phyloP scores from a whole-genome alignment of 1,140 invertebrate genomes.

The Polyergus mexicanus region DNA sequence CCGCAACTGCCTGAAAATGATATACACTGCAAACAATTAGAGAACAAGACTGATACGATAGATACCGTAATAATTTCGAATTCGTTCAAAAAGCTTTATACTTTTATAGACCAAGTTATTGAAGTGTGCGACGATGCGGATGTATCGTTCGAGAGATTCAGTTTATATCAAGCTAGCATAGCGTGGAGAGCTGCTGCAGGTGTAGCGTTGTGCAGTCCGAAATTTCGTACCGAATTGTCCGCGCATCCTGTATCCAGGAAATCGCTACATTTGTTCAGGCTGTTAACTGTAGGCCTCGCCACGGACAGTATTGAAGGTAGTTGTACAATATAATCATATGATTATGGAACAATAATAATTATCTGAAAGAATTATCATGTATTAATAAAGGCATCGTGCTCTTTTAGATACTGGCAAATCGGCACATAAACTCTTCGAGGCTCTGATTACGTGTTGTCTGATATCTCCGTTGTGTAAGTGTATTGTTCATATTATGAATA shows the following conservation, averaged over 20 bases:
- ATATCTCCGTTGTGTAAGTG: constrained; percentile 83
- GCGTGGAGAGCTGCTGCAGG: constrained; percentile 88
- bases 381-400: constrained; percentile 48
- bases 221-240: constrained; percentile 86
- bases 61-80: not conserved
- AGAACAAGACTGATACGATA: constrained; percentile 58
- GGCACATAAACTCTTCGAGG: constrained; percentile 82
- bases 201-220: constrained; percentile 87
- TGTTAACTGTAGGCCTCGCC: constrained; percentile 78
- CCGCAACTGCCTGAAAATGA: not conserved
- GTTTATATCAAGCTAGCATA: constrained; percentile 81
- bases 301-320: constrained; percentile 81
- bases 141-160: constrained; percentile 52
- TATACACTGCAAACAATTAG: not conserved
- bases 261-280: constrained; percentile 75
- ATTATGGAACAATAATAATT: constrained; percentile 6
- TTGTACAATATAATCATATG: not conserved
- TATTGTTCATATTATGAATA: constrained; percentile 66
- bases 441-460: constrained; percentile 84
- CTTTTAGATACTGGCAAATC: constrained; percentile 83
- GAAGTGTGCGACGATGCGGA: constrained; percentile 8
- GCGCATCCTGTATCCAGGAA: constrained; percentile 76
- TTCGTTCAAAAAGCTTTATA: not conserved
- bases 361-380: not conserved
- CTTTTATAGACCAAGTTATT: not conserved